phyloP scores from a whole-genome alignment of 2,888 invertebrate species.

The Parthenolecanium corni region DNA sequence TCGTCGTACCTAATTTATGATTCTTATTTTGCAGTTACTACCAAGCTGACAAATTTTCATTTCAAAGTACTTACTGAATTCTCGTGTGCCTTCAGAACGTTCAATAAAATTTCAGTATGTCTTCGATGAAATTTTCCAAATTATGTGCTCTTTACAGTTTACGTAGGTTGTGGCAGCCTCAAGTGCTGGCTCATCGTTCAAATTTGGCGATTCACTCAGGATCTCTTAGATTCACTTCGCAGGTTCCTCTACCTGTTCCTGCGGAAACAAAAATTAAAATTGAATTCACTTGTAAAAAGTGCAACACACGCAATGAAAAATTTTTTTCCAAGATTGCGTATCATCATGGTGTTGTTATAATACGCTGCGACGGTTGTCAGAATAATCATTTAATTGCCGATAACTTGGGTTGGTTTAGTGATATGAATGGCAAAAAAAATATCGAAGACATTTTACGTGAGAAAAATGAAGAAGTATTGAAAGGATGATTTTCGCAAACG shows the following conservation, averaged over 20 bases:
- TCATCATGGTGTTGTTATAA: slow-evolving; percentile 79
- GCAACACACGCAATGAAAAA: slow-evolving; percentile 62
- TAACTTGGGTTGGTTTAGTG: slow-evolving; percentile 87
- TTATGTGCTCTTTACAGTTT: not conserved
- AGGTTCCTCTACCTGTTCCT: not conserved
- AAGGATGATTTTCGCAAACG: not conserved
- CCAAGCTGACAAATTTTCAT: too few relatives aligned
- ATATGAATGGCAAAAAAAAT: slow-evolving; percentile 60
- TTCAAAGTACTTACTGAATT: too few relatives aligned
- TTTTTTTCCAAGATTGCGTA: slow-evolving; percentile 76
- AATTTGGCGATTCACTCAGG: too few relatives aligned
- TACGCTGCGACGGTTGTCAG: slow-evolving; percentile 72
- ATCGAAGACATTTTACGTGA: slow-evolving; percentile 80
- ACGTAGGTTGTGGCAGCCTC: too few relatives aligned
- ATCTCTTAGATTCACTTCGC: too few relatives aligned
- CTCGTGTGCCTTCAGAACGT: too few relatives aligned
- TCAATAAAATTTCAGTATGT: too few relatives aligned
- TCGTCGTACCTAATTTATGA: too few relatives aligned
- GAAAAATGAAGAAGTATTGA: slow-evolving; percentile 67
- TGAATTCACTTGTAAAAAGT: slow-evolving; percentile 81
- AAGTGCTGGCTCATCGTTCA: too few relatives aligned
- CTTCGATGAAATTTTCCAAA: not conserved
- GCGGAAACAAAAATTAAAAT: slow-evolving; percentile 49
- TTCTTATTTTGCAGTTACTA: too few relatives aligned
- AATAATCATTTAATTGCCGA: slow-evolving; percentile 93